Evolutionary conservation across 2,113 vertebrate species (phyloP).

Genomic region (Tichodroma muraria): DNA sequence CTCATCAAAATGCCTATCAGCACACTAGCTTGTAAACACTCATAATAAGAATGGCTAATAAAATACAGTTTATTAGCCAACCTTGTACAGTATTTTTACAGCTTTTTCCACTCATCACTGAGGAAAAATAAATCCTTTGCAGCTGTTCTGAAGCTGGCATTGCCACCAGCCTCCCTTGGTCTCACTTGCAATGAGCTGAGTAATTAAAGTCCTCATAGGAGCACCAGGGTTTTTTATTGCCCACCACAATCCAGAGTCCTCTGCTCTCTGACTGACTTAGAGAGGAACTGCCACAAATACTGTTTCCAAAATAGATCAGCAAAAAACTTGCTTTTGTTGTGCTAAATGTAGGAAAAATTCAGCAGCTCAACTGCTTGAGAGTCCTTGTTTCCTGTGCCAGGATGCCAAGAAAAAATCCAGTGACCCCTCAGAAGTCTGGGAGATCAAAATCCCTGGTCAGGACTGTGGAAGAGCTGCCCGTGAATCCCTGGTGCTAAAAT

Average conservation of each 20-base stretch:
- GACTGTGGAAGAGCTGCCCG: background rate
- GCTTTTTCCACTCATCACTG: slow-evolving; percentile 9
- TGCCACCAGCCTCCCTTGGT: background rate
- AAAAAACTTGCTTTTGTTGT: background rate
- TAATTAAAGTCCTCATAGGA: slow-evolving; percentile 31
- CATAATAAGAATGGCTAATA: slow-evolving; percentile 13
- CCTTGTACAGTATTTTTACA: slow-evolving; percentile 18
- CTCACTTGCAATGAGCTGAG: slow-evolving; percentile 20
- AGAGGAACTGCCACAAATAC: background rate
- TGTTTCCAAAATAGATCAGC: background rate
- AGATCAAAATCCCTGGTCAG: background rate
- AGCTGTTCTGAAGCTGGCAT: background rate
- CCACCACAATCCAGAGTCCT: background rate
- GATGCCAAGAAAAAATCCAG: background rate
- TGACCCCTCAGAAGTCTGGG: background rate
- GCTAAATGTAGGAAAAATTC: background rate
- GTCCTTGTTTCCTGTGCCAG: background rate
- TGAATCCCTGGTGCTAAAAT: background rate
- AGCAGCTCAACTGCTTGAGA: background rate
- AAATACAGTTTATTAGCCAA: slow-evolving; percentile 41
- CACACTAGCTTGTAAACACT: slow-evolving; percentile 27
- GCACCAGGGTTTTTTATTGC: slow-evolving; percentile 3
- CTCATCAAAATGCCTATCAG: slow-evolving; percentile 31
- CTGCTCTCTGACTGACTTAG: background rate
- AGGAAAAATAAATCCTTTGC: slow-evolving; percentile 40